Conservation (phyloP, 2,888 invertebrate genomes). For the Zaprionus lineosus region DNA sequence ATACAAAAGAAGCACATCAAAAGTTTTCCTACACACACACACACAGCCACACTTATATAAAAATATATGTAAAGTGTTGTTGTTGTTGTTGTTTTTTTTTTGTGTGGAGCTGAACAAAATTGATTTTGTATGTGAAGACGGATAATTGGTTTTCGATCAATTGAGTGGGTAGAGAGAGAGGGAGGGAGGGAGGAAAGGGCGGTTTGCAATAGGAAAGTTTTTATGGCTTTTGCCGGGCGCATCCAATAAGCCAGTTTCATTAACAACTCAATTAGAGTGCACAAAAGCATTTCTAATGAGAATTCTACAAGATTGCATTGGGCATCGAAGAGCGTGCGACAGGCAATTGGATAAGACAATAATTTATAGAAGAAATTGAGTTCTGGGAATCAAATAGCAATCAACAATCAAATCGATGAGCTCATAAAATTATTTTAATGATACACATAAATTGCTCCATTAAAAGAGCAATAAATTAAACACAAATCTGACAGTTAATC, state of each 20-base stretch:
- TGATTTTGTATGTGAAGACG: slow-evolving; percentile 53
- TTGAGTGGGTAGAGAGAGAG: slow-evolving; percentile 3
- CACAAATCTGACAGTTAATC: no score
- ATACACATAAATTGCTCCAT: no score
- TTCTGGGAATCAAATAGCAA: neutral
- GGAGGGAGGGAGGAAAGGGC: no score
- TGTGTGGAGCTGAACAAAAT: slow-evolving; percentile 46
- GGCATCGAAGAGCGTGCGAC: neutral
- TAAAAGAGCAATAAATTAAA: no score
- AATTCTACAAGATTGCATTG: no score
- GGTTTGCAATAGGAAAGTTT: slow-evolving; percentile 48
- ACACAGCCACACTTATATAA: slow-evolving; percentile 7
- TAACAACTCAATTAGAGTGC: slow-evolving; percentile 50
- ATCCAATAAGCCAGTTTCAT: slow-evolving; percentile 33
- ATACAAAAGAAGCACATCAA: slow-evolving; percentile 57
- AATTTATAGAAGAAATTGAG: neutral
- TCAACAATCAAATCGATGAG: no score
- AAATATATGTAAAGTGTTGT: slow-evolving; percentile 1
- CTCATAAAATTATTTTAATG: no score
- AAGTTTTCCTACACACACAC: slow-evolving; percentile 31
- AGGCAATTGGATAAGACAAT: neutral
- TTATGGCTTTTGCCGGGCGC: slow-evolving; percentile 24
- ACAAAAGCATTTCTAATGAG: slow-evolving; percentile 23
- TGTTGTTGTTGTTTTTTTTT: slow-evolving; percentile 5
- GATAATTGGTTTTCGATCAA: slow-evolving; percentile 52